phyloP scores from a whole-genome alignment of 2,797 vertebrate genomes.

The Mormyrus hasselquistii region DNA sequence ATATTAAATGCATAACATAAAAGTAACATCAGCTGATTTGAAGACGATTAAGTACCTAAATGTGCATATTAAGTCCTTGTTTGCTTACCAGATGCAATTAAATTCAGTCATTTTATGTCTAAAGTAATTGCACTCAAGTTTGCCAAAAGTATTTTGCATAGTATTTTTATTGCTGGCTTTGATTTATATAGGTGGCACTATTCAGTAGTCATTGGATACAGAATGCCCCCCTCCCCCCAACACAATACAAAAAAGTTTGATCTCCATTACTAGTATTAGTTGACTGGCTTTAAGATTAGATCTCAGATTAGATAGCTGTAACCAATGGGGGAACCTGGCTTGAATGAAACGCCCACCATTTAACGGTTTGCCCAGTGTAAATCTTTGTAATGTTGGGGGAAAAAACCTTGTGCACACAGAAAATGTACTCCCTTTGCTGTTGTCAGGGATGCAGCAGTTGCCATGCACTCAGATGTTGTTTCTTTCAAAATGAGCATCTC shows the following conservation, averaged over 20 bases:
- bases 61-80: background rate
- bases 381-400: background rate
- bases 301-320: background rate
- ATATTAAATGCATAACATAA: background rate
- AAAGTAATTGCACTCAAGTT: background rate
- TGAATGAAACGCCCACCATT: background rate
- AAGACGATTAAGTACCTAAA: background rate
- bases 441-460: slow-evolving; percentile 6
- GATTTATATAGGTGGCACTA: background rate
- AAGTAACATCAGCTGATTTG: background rate
- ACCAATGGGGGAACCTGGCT: background rate
- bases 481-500: background rate
- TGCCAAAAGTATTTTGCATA: background rate
- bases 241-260: background rate
- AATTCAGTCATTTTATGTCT: background rate
- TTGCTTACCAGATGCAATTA: background rate
- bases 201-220: background rate
- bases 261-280: background rate
- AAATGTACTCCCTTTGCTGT: background rate
- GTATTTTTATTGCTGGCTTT: background rate
- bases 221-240: background rate
- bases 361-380: background rate
- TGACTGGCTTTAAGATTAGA: background rate
- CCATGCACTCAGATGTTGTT: background rate
- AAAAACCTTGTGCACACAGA: background rate